phyloP scores from a whole-genome alignment of 2,113 vertebrate species.

The Rostratula benghalensis region DNA sequence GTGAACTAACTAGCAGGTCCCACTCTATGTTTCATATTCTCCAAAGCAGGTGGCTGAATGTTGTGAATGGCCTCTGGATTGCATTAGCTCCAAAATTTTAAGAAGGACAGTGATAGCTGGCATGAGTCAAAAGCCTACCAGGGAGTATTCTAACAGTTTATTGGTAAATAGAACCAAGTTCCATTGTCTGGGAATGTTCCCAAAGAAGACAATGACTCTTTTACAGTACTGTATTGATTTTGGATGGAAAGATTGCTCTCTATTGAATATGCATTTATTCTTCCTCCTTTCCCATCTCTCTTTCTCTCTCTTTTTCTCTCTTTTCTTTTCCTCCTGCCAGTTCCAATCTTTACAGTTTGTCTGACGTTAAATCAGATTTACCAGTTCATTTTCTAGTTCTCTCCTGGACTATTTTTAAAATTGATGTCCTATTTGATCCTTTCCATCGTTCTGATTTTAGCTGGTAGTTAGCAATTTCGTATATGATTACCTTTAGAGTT shows the following conservation, averaged over 20 bases:
- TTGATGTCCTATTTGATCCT: background rate
- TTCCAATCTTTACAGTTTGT: background rate
- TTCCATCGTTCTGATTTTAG: background rate
- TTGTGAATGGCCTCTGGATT: background rate
- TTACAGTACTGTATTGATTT: background rate
- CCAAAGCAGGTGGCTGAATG: background rate
- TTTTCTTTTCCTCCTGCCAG: background rate
- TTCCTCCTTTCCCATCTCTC: background rate
- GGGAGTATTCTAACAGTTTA: background rate
- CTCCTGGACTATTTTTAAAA: background rate
- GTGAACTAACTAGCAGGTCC: background rate
- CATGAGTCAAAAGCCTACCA: background rate
- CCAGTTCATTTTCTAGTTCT: conserved; percentile 2
- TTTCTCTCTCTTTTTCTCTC: background rate
- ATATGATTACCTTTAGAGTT: background rate
- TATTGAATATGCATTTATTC: background rate
- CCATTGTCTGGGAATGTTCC: background rate
- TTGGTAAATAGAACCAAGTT: background rate
- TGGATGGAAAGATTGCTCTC: background rate
- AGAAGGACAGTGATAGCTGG: background rate
- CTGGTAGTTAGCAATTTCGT: background rate
- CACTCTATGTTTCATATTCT: background rate
- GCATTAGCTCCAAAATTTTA: background rate
- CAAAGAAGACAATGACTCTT: background rate
- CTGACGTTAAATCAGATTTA: conserved; percentile 18